These are phyloP conservation scores for Pimephales promelas DNA, from an alignment of 2,113 vertebrate species.

Conservation along the genomic window DNA sequence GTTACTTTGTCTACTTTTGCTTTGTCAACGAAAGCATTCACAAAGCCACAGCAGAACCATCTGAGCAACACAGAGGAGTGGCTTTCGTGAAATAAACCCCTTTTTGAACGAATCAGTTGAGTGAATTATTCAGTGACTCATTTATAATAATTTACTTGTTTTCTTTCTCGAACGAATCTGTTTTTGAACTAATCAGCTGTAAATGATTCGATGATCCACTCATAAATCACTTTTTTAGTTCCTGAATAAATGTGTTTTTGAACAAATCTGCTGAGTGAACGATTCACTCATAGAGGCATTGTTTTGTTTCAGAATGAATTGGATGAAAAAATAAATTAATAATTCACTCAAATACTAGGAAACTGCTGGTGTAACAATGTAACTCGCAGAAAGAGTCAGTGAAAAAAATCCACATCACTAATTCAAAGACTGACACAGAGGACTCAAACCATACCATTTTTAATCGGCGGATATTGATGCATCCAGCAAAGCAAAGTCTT, in stretches of 20 bases:
- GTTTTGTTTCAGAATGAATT: neutral
- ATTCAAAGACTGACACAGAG: neutral
- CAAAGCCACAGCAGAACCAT: neutral
- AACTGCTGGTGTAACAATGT: neutral
- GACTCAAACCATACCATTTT: neutral
- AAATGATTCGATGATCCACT: neutral
- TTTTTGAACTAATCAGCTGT: neutral
- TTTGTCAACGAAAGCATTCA: neutral
- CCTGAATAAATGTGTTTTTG: neutral
- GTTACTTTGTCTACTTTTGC: neutral
- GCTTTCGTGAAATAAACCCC: neutral
- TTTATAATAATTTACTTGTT: neutral
- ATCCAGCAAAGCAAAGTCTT: constrained; percentile 9
- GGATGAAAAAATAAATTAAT: neutral
- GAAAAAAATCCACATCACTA: neutral
- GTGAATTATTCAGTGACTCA: neutral
- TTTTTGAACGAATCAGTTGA: neutral
- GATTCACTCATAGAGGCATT: neutral
- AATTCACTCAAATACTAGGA: neutral
- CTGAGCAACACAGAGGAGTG: neutral
- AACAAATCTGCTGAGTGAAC: neutral
- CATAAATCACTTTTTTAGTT: neutral
- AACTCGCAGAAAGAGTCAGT: neutral
- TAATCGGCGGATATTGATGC: neutral
- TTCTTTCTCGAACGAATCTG: neutral